Conservation (phyloP, 2,797 vertebrate species). For the Catostomus latipinnis region DNA sequence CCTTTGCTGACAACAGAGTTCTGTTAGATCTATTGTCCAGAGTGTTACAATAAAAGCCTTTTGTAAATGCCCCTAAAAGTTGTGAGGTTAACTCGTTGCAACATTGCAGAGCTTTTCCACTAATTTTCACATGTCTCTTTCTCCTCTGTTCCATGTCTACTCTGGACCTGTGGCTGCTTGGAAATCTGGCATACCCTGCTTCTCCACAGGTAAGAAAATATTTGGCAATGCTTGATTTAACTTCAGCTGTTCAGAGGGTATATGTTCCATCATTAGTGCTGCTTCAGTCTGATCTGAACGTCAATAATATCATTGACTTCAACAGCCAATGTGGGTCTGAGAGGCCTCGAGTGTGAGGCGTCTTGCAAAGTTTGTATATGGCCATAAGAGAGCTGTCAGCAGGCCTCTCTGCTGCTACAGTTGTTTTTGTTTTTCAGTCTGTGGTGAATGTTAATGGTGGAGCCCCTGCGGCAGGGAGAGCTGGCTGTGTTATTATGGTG, state of each 20-base stretch:
- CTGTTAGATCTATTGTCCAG: not conserved
- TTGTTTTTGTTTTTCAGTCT: slow-evolving; percentile 69
- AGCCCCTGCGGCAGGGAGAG: slow-evolving; percentile 64
- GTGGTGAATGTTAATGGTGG: slow-evolving; percentile 77
- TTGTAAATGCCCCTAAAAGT: not conserved
- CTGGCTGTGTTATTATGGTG: slow-evolving; percentile 46
- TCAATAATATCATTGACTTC: slow-evolving; percentile 45
- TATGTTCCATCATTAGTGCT: slow-evolving; percentile 37
- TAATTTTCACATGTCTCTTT: slow-evolving; percentile 48
- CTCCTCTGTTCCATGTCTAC: slow-evolving; percentile 52
- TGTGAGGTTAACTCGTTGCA: slow-evolving; percentile 4
- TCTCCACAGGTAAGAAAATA: slow-evolving; percentile 60
- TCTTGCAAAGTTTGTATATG: slow-evolving; percentile 41
- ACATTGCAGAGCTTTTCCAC: slow-evolving; percentile 8
- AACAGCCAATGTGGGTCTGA: slow-evolving; percentile 2
- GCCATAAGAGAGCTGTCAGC: slow-evolving; percentile 41
- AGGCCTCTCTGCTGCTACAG: slow-evolving; percentile 47
- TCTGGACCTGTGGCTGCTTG: slow-evolving; percentile 47
- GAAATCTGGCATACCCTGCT: slow-evolving; percentile 46
- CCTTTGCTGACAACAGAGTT: not conserved
- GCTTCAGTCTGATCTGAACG: slow-evolving; percentile 35
- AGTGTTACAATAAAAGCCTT: slow-evolving; percentile 3
- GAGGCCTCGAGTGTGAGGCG: slow-evolving; percentile 9
- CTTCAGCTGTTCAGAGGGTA: slow-evolving; percentile 50
- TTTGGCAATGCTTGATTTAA: slow-evolving; percentile 54